Evolutionary conservation across 1,140 invertebrate species (phyloP).

Genomic region (Nomia melanderi): DNA sequence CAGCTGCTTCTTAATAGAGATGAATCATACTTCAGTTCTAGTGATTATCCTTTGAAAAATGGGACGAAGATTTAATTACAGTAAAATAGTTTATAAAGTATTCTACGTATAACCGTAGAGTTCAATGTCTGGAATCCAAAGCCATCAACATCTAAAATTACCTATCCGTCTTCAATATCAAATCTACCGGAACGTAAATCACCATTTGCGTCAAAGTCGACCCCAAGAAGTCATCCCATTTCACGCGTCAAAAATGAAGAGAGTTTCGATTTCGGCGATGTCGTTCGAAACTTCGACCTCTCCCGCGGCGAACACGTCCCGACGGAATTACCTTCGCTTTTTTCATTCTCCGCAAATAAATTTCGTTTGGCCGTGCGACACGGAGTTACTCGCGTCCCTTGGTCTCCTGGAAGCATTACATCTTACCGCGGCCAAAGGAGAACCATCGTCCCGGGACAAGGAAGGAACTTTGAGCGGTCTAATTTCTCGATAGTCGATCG

Average conservation of each 20-base stretch:
- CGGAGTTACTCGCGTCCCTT: conserved; percentile 1
- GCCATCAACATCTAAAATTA: too few species aligned
- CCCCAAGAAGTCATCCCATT: too few species aligned
- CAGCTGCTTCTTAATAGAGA: too few species aligned
- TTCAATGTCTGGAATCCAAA: too few species aligned
- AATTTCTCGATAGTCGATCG: conserved; percentile 52
- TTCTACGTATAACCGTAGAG: too few species aligned
- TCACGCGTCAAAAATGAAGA: neutral
- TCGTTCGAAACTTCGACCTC: conserved; percentile 23
- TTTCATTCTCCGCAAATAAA: conserved; percentile 28
- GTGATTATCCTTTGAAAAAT: too few species aligned
- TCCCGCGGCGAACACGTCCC: neutral
- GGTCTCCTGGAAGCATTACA: conserved; percentile 40
- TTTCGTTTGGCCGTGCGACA: conserved; percentile 20
- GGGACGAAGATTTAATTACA: too few species aligned
- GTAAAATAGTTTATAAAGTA: too few species aligned
- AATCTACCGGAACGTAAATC: too few species aligned
- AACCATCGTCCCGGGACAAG: conserved; percentile 27
- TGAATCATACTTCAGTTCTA: too few species aligned
- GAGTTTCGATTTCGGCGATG: neutral
- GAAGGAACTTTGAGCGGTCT: conserved; percentile 51
- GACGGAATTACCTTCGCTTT: neutral
- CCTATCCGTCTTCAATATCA: too few species aligned
- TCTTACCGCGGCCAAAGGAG: conserved; percentile 24
- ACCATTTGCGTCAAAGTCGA: too few species aligned